These are phyloP conservation scores for Sphaerodactylus townsendi DNA, from an alignment of 2,113 vertebrate genomes.

Conservation along the genomic window DNA sequence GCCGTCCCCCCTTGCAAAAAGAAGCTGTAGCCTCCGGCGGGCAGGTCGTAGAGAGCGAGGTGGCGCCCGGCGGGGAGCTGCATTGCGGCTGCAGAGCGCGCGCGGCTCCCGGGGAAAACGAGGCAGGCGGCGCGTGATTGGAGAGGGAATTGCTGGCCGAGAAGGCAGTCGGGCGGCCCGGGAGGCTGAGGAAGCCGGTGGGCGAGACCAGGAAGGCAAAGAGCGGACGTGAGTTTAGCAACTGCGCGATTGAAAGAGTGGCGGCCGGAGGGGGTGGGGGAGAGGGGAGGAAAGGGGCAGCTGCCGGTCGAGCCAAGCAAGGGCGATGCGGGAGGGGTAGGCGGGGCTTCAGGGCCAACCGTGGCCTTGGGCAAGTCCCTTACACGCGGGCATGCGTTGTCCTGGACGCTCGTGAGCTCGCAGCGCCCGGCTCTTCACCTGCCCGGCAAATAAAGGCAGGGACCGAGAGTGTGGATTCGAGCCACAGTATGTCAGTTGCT, in stretches of 20 bases:
- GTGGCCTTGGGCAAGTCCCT: neutral
- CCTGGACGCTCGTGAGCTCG: neutral
- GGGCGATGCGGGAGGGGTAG: neutral
- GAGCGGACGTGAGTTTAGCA: neutral
- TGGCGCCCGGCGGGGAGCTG: conserved; percentile 26
- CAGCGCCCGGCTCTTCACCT: neutral
- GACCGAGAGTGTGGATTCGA: neutral
- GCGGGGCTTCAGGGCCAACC: neutral
- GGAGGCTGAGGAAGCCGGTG: no score
- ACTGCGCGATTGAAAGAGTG: no score
- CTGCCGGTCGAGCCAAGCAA: neutral
- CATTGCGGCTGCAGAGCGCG: conserved; percentile 31
- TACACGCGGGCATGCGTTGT: neutral
- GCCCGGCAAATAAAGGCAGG: no score
- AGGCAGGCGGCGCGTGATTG: neutral
- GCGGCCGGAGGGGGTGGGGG: neutral
- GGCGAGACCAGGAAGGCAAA: no score
- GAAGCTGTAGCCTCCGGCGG: no score
- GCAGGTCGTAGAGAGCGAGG: no score
- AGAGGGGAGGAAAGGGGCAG: no score
- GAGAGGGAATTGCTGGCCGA: no score
- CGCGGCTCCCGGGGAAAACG: neutral
- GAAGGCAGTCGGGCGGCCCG: neutral
- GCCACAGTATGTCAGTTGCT: no score
- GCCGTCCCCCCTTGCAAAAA: neutral